phyloP scores from a whole-genome alignment of 2,888 invertebrate genomes.

The Electrophaes corylata region DNA sequence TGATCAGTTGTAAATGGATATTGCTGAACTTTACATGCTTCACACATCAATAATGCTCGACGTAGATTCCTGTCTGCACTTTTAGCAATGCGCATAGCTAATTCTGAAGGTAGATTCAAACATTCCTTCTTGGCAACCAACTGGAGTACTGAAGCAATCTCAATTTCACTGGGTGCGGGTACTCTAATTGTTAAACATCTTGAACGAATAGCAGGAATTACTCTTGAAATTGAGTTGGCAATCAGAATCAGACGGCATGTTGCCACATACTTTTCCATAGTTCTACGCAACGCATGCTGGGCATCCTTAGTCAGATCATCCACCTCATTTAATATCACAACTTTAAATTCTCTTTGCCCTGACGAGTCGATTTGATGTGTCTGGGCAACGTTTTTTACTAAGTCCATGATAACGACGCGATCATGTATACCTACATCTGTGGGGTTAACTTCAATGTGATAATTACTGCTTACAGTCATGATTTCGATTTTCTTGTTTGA shows the following conservation, averaged over 20 bases:
- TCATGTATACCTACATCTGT: conserved; percentile 99
- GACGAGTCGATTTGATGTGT: conserved; percentile 95
- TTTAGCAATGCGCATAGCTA: conserved; percentile 91
- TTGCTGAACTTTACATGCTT: conserved; percentile 96
- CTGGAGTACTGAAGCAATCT: conserved; percentile 88
- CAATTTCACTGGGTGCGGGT: conserved; percentile 91
- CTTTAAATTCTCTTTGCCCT: conserved; percentile 97
- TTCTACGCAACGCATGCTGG: conserved; percentile 98
- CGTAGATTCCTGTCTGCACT: conserved; percentile 95
- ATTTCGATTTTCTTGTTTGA: conserved; percentile 98
- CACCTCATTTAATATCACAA: conserved; percentile 97
- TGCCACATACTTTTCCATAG: conserved; percentile 99
- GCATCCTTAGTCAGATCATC: conserved; percentile 98
- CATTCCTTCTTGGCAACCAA: conserved; percentile 92
- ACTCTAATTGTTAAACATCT: conserved; percentile 97
- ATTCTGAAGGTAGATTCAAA: conserved; percentile 88
- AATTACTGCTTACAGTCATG: conserved; percentile 93
- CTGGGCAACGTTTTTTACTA: conserved; percentile 98
- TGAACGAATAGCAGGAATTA: conserved; percentile 98
- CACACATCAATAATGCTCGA: conserved; percentile 95
- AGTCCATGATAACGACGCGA: conserved; percentile 97
- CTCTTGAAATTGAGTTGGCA: conserved; percentile 96
- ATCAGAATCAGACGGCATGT: conserved; percentile 97
- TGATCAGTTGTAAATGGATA: conserved; percentile 93
- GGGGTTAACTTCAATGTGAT: conserved; percentile 96